Base-by-base conservation (phyloP, 2,113 vertebrate species). In the Takifugu flavidus region DNA sequence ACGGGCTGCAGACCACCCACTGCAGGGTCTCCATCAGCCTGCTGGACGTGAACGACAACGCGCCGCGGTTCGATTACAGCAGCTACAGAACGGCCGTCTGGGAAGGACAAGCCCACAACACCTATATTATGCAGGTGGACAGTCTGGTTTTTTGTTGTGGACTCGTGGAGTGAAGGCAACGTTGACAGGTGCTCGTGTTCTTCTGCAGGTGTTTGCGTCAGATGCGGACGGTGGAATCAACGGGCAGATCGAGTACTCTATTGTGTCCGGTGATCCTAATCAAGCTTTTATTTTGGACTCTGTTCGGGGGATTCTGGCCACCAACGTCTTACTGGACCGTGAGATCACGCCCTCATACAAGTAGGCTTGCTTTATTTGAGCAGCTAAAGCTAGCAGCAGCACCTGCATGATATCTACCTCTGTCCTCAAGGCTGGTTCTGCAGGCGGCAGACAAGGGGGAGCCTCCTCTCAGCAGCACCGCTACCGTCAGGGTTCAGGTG, bases 21-120 rank as follows among this genome's bases (percentile, higher is more conserved):
- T 91, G 93, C 82, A 86, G 74, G 76, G 90, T 95, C n/a, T 80
- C 75, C 2, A 52, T 96, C 75, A 79, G 65, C 25, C 81, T 98
- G 66, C 79, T 89, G 83, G 96, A 98, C 61, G 13, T 87, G 59
- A 98, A 98, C 52, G 95, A 98, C 80, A 95, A 96, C 0, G 49
- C 59, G 4, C 95, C 95, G 0, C 53, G 62, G 69, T 98, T 98
- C 86, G 85, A 91, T 57, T 87, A 91, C 78, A 83, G 51, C 42
- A 67, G 74, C 86, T 94, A 95, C 79, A 89, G 79, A 70, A 89
- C 89, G 2, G 91, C 91, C 0, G 88, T 96, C 14, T 90, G 92
- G 88, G 96, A 98, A 83, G 93, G 91, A 4, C 93, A 92, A 8
- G 76, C 74, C 59, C 82, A 77, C 80, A 90, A 86, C 79, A 88